Conservation (phyloP, 1,140 invertebrate genomes). For the Bombus consobrinus region DNA sequence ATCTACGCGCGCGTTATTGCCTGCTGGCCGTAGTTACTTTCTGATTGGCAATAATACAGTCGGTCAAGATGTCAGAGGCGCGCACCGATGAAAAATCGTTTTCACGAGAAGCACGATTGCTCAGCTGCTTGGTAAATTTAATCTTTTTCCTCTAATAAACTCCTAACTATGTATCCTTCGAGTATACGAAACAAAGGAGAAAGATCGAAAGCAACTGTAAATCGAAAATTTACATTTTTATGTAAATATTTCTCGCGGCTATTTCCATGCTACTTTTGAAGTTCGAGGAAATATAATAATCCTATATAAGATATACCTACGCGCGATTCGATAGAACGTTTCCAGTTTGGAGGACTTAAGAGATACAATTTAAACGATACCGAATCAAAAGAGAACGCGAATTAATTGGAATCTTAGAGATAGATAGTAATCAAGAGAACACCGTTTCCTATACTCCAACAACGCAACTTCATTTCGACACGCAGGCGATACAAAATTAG, state of each 20-base stretch:
- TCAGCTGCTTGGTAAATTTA: neutral
- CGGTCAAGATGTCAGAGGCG: neutral
- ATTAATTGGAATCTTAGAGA: conserved; percentile 38
- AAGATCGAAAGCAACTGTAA: too few species aligned
- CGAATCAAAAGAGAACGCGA: neutral
- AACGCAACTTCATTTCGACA: conserved; percentile 20
- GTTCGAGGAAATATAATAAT: neutral
- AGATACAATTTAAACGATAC: neutral
- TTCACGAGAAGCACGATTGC: neutral
- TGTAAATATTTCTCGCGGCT: too few species aligned
- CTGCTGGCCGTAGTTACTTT: conserved; percentile 4
- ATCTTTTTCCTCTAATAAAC: neutral
- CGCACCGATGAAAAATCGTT: neutral
- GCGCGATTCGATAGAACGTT: neutral
- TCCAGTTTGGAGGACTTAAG: conserved; percentile 12
- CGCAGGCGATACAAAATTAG: conserved; percentile 31
- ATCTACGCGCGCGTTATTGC: conserved; percentile 33
- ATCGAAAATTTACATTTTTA: neutral
- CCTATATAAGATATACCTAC: neutral
- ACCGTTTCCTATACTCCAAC: neutral
- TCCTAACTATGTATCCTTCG: neutral
- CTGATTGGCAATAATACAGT: neutral
- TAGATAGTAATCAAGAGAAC: conserved; percentile 13
- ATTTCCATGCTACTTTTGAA: neutral
- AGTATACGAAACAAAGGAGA: neutral